Evolutionary conservation across 1,140 invertebrate genomes (phyloP), one percentile per base, ranked within the genome.

Genomic region (Cyclina sinensis): DNA sequence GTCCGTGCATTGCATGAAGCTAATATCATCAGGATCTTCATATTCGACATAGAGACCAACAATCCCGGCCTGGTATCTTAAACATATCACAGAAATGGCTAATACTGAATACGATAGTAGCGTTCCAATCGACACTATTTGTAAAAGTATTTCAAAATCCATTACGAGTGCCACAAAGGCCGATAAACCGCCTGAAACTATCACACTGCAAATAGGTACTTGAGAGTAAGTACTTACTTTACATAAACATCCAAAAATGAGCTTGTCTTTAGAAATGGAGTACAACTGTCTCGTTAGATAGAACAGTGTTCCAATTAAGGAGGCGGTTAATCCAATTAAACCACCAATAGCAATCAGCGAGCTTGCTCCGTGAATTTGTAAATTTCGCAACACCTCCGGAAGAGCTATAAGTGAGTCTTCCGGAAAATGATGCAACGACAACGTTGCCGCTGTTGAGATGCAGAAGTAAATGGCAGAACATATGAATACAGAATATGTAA

Each of bases 281-380:
- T 99, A 99, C 3, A 99, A 97, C 89, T 99, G 97, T 89, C 99
- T 96, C 0, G 99, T 98, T 97, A 99, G 98, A 5, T 98, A 98
- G 94, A 99, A 99, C 97, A 99, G 98, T 24, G 98, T 98, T 21
- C 98, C 98, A 11, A 98, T 95, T n/a, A 98, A 95, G 94, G 97
- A 88, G 0, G 93, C 92, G 5, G 90, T 73, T 27, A 95, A 85
- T 0, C 92, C 94, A n/a, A 92, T 62, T 30, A 95, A 84, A 35
- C 94, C 94, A 16, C 95, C 95, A 14, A 94, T 83, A 0, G 93
- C 91, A 11, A 95, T 94, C 1, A 95, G 88, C 73, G 92, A 93
- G 39, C 92, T 92, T 12, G 93, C 92, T 27, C 94, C 94, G 39
- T 91, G 88, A 24, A 95, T 93, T 43, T 92, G 90, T 51, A 91